Conservation (phyloP, 2,888 invertebrate species). For the Synanthedon tipuliformis region DNA sequence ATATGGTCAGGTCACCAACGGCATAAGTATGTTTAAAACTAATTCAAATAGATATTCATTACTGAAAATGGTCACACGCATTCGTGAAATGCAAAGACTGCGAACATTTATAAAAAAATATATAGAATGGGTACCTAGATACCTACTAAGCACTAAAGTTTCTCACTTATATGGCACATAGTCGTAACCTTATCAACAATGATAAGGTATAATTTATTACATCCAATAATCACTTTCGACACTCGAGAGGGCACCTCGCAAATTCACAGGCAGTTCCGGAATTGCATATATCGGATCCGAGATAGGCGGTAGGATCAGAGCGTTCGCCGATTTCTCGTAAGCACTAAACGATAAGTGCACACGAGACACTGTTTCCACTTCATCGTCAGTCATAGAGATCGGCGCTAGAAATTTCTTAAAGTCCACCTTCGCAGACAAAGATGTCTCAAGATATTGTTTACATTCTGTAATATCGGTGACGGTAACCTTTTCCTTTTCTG, state of each 20-base stretch:
- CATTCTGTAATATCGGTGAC: conserved; percentile 43
- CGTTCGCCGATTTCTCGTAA: conserved; percentile 45
- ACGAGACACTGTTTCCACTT: conserved; percentile 44
- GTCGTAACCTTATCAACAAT: background rate
- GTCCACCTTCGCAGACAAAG: conserved; percentile 26
- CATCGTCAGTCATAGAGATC: conserved; percentile 48
- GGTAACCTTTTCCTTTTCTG: conserved; percentile 33
- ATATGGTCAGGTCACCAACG: no score
- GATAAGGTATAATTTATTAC: conserved; percentile 15
- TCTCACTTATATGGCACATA: background rate
- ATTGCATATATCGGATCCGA: conserved; percentile 49
- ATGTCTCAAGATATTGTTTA: conserved; percentile 25
- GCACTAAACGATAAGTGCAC: conserved; percentile 41
- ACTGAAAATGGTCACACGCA: no score
- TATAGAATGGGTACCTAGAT: no score
- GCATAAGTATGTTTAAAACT: no score
- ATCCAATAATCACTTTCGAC: conserved; percentile 37
- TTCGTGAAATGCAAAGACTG: no score
- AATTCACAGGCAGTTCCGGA: conserved; percentile 43
- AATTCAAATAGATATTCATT: no score
- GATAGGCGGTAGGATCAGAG: conserved; percentile 45
- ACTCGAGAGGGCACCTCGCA: conserved; percentile 38
- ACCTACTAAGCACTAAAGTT: no score
- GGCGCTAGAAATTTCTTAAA: conserved; percentile 43
- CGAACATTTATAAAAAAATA: no score